Evolutionary conservation across 2,797 vertebrate genomes (phyloP), one percentile per base, ranked within the genome.

Genomic region (Chromobotia macracanthus): DNA sequence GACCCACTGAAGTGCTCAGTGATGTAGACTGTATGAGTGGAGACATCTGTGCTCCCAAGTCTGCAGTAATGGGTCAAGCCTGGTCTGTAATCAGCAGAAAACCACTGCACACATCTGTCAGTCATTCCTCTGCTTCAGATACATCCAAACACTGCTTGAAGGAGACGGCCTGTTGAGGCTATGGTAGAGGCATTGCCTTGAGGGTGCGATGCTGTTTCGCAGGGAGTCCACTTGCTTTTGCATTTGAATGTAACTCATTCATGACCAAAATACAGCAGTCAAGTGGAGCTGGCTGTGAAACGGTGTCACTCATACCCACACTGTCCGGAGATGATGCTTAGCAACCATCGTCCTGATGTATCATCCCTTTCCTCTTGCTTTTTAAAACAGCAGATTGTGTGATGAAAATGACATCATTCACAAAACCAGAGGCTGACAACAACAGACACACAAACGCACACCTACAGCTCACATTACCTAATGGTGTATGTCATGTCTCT

Each of bases 281-380:
- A 64, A 21, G 48, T 41, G 38, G 46, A 60, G 58, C 80, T n/a
- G 28, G 23, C 28, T n/a, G 31, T 51, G 65, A 55, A 19, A 41
- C n/a, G 61, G 46, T 31, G 60, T 75, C 73, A 85, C 75, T 60
- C 79, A 85, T 80, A 80, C 35, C 35, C 35, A 38, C 35, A 38
- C 74, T 66, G 67, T 74, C 73, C 63, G 35, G 50, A 68, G 31
- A 53, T 61, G 44, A 75, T 60, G 74, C 60, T 71, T 51, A 68
- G 25, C 72, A 65, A 53, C 25, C 63, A 76, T 64, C 19, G 72
- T 70, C 71, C 61, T 74, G 48, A n/a, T 19, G 44, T 66, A 66
- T 56, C 50, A 53, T 6, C 7, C 35, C 5, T 38, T 38, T 38
- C 35, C 35, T 79, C 50, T 79, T 41, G 15, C 79, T 31, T 56